A percentile compares a stretch with the other conserved stretches of the same genome.
Evolutionary conservation across 1,140 invertebrate species (phyloP).

Genomic region (Steinernema khuongi): DNA sequence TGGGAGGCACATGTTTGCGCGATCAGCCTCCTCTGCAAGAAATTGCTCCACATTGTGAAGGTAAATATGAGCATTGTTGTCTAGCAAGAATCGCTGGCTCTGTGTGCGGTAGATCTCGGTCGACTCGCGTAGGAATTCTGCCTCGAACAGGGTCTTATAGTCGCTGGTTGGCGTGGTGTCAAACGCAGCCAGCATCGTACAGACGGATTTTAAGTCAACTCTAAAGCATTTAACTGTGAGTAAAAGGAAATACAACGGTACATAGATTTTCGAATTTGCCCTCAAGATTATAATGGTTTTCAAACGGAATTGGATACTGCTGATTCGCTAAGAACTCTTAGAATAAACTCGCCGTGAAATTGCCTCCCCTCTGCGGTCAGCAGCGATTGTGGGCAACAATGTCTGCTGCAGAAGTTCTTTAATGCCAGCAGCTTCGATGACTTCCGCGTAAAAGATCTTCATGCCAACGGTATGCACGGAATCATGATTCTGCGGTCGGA

Average conservation of each 20-base stretch:
- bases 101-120: constrained; percentile 97
- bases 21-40: constrained; percentile 91
- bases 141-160: constrained; percentile 98
- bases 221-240: too few species aligned
- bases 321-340: too few species aligned
- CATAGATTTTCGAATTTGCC: too few species aligned
- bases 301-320: too few species aligned
- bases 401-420: constrained; percentile 88
- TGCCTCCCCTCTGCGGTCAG: constrained; percentile 88
- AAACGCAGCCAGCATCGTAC: constrained; percentile 95
- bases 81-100: constrained; percentile 94
- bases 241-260: too few species aligned
- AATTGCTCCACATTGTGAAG: constrained; percentile 95
- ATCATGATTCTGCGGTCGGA: constrained; percentile 93
- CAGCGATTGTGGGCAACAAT: constrained; percentile 85
- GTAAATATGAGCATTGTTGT: constrained; percentile 97
- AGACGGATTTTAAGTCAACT: constrained; percentile 92
- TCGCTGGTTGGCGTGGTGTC: constrained; percentile 87
- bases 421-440: constrained; percentile 62
- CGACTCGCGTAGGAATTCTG: constrained; percentile 90
- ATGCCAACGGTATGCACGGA: constrained; percentile 98
- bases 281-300: background rate
- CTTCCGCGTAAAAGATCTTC: constrained; percentile 79
- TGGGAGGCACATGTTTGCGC: constrained; percentile 94
- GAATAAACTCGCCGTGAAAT: constrained; percentile 73